Evolutionary conservation across 2,888 invertebrate species (phyloP).

Genomic region (Mesochorus sp.): DNA sequence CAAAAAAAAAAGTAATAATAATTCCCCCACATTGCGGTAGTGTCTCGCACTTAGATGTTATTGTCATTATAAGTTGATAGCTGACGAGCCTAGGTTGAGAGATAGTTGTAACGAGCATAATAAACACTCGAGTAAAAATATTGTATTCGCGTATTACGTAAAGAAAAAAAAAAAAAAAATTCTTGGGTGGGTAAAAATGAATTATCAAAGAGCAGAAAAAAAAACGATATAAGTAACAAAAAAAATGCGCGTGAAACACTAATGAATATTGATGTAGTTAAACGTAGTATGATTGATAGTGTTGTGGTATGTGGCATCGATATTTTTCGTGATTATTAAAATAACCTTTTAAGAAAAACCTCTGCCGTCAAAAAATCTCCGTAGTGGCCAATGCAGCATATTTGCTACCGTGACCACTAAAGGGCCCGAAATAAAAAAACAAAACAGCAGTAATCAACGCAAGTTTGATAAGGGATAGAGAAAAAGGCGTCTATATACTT

Average conservation of each 20-base stretch:
- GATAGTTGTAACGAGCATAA: conserved; percentile 30
- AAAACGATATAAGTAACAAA: conserved; percentile 31
- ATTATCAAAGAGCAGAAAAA: conserved; percentile 25
- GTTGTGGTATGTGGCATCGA: conserved; percentile 55
- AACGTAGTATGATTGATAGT: no score
- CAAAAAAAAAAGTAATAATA: conserved; percentile 9
- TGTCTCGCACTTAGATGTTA: conserved; percentile 49
- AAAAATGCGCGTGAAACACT: conserved; percentile 47
- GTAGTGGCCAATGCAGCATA: no score
- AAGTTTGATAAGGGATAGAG: not conserved
- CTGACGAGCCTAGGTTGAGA: conserved; percentile 44
- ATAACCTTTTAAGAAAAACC: conserved; percentile 21
- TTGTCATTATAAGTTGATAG: conserved; percentile 53
- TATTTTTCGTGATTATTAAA: conserved; percentile 59
- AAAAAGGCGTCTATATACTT: conserved; percentile 25
- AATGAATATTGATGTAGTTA: conserved; percentile 62
- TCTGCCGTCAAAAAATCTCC: not conserved
- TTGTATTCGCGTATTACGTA: conserved; percentile 52
- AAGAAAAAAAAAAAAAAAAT: conserved; percentile 28
- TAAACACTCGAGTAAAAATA: conserved; percentile 39
- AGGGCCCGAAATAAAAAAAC: no score
- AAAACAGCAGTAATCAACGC: no score
- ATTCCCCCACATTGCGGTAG: conserved; percentile 37
- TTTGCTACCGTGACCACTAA: no score
- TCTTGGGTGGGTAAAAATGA: no score